Conservation (phyloP, 2,888 invertebrate species). For the Tetropium fuscum region DNA sequence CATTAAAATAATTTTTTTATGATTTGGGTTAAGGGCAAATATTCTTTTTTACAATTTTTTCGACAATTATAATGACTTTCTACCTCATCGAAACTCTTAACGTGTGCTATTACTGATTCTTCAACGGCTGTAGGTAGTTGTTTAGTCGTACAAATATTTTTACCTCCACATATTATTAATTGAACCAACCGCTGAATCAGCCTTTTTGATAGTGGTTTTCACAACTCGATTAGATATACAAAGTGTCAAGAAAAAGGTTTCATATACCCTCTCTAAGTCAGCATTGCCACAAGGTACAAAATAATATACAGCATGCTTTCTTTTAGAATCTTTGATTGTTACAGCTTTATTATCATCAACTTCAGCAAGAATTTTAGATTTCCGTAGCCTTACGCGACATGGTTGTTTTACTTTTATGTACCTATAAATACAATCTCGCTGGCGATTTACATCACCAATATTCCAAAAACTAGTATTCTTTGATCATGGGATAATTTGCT, state of each 20-base stretch:
- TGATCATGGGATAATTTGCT: not conserved
- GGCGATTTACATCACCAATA: constrained; percentile 6
- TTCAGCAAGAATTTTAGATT: not conserved
- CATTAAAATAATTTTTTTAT: no score
- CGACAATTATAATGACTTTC: constrained; percentile 5
- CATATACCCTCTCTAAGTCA: not conserved
- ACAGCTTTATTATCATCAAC: constrained; percentile 1
- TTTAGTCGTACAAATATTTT: not conserved
- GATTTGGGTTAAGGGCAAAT: no score
- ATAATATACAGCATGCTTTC: not conserved
- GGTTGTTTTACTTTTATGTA: constrained; percentile 1
- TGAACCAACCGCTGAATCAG: not conserved
- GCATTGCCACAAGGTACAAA: not conserved
- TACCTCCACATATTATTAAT: not conserved
- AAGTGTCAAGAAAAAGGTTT: not conserved
- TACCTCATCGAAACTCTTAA: not conserved
- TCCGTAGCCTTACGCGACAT: not conserved
- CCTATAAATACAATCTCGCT: not conserved
- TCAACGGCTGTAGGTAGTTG: not conserved
- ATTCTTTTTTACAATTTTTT: no score
- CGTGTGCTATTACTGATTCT: not conserved
- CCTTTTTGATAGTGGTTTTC: not conserved
- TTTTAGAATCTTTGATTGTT: not conserved
- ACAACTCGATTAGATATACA: not conserved
- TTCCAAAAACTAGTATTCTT: not conserved